Evolutionary conservation across 64 coral and sea anemone genomes (phyloP).

Genomic region (Porites australiensis): DNA sequence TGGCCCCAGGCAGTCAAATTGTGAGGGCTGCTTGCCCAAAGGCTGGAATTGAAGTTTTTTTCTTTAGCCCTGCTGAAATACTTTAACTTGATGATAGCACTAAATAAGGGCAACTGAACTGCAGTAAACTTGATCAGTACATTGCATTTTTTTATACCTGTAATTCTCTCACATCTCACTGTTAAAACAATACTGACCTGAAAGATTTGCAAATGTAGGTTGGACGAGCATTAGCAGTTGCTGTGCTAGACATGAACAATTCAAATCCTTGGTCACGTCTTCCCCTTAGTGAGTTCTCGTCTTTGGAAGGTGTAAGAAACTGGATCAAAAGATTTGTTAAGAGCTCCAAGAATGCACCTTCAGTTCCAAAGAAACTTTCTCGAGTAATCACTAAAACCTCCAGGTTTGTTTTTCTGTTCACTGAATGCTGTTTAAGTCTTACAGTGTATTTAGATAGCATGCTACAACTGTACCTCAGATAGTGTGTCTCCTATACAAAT

Average conservation of each 20-base stretch:
- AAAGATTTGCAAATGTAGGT: conserved; percentile 60
- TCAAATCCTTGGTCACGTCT: conserved; percentile 95
- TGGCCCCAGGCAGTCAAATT: too few species aligned
- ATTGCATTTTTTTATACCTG: too few species aligned
- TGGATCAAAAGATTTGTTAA: conserved; percentile 94
- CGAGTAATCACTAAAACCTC: conserved; percentile 81
- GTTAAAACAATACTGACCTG: background rate
- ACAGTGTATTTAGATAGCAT: too few species aligned
- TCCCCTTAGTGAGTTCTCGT: conserved; percentile 84
- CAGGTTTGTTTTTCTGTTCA: conserved; percentile 50
- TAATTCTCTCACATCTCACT: background rate
- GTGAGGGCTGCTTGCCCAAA: too few species aligned
- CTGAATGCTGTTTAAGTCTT: too few species aligned
- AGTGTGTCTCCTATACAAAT: too few species aligned
- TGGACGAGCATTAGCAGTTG: conserved; percentile 90
- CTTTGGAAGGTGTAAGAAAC: conserved; percentile 91
- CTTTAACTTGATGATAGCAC: too few species aligned
- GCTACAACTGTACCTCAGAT: too few species aligned
- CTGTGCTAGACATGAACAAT: conserved; percentile 94
- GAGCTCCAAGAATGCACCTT: conserved; percentile 89
- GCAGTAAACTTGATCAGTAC: too few species aligned
- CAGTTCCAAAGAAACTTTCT: conserved; percentile 73
- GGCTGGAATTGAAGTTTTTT: too few species aligned
- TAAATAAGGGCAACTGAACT: too few species aligned
- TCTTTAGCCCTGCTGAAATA: too few species aligned